These are phyloP conservation scores for Melanotaenia trifasciata DNA, from an alignment of 2,797 vertebrate species.

Conservation along the genomic window DNA sequence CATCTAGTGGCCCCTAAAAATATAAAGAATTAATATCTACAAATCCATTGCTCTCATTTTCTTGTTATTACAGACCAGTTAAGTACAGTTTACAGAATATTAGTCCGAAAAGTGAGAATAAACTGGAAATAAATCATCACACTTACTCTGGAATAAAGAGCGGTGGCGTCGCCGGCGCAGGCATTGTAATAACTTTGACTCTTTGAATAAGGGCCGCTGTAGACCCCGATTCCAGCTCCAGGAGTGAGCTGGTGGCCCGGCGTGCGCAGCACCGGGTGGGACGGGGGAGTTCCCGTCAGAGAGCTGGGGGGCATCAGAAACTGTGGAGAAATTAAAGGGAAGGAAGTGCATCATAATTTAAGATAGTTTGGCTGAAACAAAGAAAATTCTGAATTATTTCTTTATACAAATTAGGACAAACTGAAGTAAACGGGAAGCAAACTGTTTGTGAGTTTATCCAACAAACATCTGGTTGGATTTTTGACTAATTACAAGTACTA, in stretches of 20 bases:
- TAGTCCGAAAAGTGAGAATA: not conserved
- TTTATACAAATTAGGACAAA: not conserved
- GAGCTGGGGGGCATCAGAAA: conserved; percentile 93
- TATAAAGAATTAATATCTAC: conserved; percentile 8
- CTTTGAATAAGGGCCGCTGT: conserved; percentile 87
- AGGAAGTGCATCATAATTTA: not conserved
- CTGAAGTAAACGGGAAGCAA: not conserved
- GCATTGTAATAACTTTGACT: conserved; percentile 90
- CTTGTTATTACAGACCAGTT: not conserved
- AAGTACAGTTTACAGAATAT: not conserved
- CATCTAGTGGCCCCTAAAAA: conserved; percentile 89
- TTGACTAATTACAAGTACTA: conserved; percentile 70
- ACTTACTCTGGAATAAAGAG: conserved; percentile 92
- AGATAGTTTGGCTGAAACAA: not conserved
- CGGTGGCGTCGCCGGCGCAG: conserved; percentile 88
- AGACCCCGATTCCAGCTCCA: conserved; percentile 88
- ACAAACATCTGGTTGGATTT: not conserved
- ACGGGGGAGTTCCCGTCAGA: conserved; percentile 85
- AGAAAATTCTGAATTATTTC: not conserved
- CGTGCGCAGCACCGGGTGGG: conserved; percentile 90
- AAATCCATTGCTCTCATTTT: not conserved
- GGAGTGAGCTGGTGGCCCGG: conserved; percentile 90
- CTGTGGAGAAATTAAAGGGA: conserved; percentile 67
- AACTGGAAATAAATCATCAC: not conserved
- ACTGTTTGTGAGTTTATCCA: not conserved